Conservation (phyloP, 2,888 invertebrate species). For the Acanthopleura granulata region DNA sequence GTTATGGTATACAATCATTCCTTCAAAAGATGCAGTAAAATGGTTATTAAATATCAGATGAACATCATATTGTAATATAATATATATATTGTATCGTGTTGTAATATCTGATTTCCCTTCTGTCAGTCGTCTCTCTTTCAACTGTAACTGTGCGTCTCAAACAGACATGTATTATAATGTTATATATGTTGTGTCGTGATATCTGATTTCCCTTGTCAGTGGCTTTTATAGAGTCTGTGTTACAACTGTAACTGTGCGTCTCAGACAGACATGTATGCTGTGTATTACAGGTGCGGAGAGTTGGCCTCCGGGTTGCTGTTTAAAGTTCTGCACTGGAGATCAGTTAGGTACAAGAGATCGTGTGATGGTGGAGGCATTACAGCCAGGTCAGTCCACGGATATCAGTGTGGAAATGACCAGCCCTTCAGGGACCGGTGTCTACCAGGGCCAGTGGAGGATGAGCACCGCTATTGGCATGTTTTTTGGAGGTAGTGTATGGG, state of each 20-base stretch:
- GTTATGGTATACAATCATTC: no score
- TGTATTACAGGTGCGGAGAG: constrained; percentile 74
- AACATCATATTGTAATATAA: not conserved
- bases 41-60: no score
- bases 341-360: constrained; percentile 74
- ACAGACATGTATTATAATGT: not conserved
- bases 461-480: constrained; percentile 87
- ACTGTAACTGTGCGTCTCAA: not conserved
- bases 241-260: not conserved
- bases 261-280: not conserved
- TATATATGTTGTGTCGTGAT: not conserved
- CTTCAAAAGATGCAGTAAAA: no score
- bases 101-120: not conserved
- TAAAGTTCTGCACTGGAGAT: constrained; percentile 81
- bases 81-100: not conserved
- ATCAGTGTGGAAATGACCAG: constrained; percentile 85
- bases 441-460: constrained; percentile 91
- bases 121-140: not conserved
- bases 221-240: not conserved
- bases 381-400: constrained; percentile 82
- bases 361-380: constrained; percentile 79
- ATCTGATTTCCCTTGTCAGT: not conserved
- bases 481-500: constrained; percentile 83
- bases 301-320: constrained; percentile 86
- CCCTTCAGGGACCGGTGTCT: constrained; percentile 81